phyloP scores from a whole-genome alignment of 2,888 invertebrate species.

The Dryomyza anilis region DNA sequence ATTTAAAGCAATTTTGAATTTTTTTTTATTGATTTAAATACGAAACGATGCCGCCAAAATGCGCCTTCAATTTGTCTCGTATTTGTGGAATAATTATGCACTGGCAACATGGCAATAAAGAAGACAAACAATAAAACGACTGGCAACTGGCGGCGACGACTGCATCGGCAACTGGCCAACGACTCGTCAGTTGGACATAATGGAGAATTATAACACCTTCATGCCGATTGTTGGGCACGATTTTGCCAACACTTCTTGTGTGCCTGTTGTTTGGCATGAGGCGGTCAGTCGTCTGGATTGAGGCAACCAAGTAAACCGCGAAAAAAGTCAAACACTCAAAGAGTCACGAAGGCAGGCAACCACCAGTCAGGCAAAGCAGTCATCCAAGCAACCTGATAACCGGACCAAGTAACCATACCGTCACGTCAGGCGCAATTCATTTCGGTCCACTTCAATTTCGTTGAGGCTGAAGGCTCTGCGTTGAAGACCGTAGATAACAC shows the following conservation, averaged over 20 bases:
- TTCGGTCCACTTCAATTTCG: too few relatives aligned
- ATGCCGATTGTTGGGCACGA: slow-evolving; percentile 36
- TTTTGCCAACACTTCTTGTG: slow-evolving; percentile 32
- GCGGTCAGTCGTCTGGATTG: not conserved
- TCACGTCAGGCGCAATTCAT: too few relatives aligned
- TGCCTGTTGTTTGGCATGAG: slow-evolving; percentile 5
- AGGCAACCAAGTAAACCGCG: not conserved
- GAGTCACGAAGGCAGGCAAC: slow-evolving; percentile 12
- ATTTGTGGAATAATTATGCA: slow-evolving; percentile 53
- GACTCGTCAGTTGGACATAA: slow-evolving; percentile 27
- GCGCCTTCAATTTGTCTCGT: slow-evolving; percentile 27
- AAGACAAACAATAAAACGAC: slow-evolving; percentile 54
- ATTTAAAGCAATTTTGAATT: not conserved
- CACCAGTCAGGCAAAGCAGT: slow-evolving; percentile 20
- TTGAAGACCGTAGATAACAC: slow-evolving; percentile 23
- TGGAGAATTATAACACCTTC: slow-evolving; percentile 39
- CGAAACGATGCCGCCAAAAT: slow-evolving; percentile 13
- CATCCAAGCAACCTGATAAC: too few relatives aligned
- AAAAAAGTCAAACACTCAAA: not conserved
- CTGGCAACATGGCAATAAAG: slow-evolving; percentile 44
- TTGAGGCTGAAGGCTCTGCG: slow-evolving; percentile 14
- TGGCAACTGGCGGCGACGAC: slow-evolving; percentile 19
- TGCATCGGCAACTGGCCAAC: not conserved
- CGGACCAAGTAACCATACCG: too few relatives aligned
- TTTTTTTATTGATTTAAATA: not conserved